Conservation (phyloP, 2,797 vertebrate species). For the Epinephelus awoara region DNA sequence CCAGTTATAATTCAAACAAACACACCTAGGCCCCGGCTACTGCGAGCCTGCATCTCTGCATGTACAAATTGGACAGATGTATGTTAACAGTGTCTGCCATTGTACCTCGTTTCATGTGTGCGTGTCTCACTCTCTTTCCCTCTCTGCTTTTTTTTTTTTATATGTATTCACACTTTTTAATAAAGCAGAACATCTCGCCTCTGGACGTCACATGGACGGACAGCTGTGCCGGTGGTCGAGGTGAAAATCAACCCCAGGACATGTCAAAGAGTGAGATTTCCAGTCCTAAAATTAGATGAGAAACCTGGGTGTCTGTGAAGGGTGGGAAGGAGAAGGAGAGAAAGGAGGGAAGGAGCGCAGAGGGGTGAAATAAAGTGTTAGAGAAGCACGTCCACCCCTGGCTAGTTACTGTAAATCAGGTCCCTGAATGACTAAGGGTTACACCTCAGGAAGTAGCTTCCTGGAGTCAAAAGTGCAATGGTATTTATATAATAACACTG, state of each 20-base stretch:
- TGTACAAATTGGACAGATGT: slow-evolving; percentile 72
- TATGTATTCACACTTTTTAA: slow-evolving; percentile 86
- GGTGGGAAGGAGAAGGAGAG: slow-evolving; percentile 67
- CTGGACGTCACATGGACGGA: slow-evolving; percentile 79
- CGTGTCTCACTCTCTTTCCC: slow-evolving; percentile 60
- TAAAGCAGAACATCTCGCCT: slow-evolving; percentile 84
- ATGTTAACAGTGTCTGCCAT: slow-evolving; percentile 69
- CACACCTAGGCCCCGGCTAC: slow-evolving; percentile 62
- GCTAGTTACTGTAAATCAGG: slow-evolving; percentile 86
- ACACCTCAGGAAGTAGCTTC: slow-evolving; percentile 86
- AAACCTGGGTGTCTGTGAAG: slow-evolving; percentile 82
- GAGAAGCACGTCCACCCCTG: slow-evolving; percentile 81
- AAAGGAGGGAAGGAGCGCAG: slow-evolving; percentile 51
- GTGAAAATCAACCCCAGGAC: slow-evolving; percentile 88
- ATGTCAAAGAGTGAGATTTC: slow-evolving; percentile 87
- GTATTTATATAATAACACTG: slow-evolving; percentile 89
- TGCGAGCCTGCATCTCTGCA: slow-evolving; percentile 49
- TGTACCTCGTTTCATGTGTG: slow-evolving; percentile 50
- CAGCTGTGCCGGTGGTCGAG: slow-evolving; percentile 86
- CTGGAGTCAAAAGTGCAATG: slow-evolving; percentile 89
- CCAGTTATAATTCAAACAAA: slow-evolving; percentile 79
- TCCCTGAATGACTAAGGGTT: slow-evolving; percentile 81
- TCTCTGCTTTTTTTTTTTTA: slow-evolving; percentile 45
- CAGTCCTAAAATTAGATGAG: slow-evolving; percentile 86
- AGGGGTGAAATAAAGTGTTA: slow-evolving; percentile 80